Base-by-base conservation (phyloP, 2,888 invertebrate species). In the Deilephila porcellus region DNA sequence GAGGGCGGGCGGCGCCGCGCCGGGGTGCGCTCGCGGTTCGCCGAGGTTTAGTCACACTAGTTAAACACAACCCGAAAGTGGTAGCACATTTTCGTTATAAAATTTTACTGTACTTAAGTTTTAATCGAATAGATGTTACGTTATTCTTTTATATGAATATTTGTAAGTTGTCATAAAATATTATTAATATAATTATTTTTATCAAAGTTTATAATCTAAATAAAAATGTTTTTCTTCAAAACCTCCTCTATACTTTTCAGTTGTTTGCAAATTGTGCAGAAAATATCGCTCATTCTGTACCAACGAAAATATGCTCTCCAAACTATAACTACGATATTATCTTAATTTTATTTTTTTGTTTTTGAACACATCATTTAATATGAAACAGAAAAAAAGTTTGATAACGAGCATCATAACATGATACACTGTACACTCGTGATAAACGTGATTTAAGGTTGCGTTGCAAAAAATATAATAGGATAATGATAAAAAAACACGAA, bases 191-290 rank as follows among this genome's bases (percentile, higher is more conserved):
- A 94, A 95, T 95, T 93, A 95, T 95, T 95, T 95, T 95, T 95
- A 95, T 95, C 95, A 95, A 95, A 95, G 95, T 95, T 95, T 95
- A 95, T 95, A 95, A 95, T 94, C 95, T 94, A 93, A 95, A 95
- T 95, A 94, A 94, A 95, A 93, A 94, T 92, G 93, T 93, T 94
- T 94, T 95, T 93, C 95, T 94, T 93, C 93, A 93, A 93, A 93
- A 93, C 91, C 90, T 89, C 84, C 80, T 76, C 77, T 76, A 88
- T 90, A 83, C 78, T 85, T 80, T 82, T 79, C 62, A 73, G 59
- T 34, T 1, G 37, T 37, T n/a, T 72, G 52, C 73, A 56, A 25
- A 34, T 5, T 5, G 19, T 56, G 56, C 56, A 56, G 56, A n/a
- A n/a, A 56, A 56, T 17, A n/a, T n/a, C 56, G n/a, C 56, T 17